Percentiles rank a stretch among this genome's conserved stretches.
Evolutionary conservation across 2,888 invertebrate species (phyloP).

Genomic region (Zootermopsis nevadensis): DNA sequence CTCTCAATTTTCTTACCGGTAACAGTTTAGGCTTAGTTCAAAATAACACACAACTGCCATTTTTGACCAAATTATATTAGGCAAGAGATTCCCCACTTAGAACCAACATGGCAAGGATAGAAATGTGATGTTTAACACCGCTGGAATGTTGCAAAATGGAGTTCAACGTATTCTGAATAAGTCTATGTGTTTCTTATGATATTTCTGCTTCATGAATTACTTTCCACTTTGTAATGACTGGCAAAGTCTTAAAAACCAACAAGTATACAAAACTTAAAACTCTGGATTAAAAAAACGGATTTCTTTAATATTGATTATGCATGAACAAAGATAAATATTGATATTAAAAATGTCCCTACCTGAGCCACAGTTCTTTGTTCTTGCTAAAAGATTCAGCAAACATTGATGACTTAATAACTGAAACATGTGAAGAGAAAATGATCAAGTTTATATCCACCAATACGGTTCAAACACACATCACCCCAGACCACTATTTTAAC

Average conservation of each 20-base stretch:
- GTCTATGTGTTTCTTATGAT: not conserved
- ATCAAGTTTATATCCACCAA: not conserved
- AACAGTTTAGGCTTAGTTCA: constrained; percentile 10
- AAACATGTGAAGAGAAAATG: not conserved
- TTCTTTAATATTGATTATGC: too few species aligned
- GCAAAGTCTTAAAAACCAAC: not conserved
- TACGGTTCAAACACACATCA: not conserved
- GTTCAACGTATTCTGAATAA: not conserved
- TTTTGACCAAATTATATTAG: not conserved
- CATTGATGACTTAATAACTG: not conserved
- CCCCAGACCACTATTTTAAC: not conserved
- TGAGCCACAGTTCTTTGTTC: not conserved
- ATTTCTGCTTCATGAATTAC: not conserved
- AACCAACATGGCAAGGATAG: too few species aligned
- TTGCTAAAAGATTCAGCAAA: not conserved
- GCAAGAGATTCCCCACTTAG: too few species aligned
- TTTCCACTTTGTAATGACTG: not conserved
- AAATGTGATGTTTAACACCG: not conserved
- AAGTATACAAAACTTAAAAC: not conserved
- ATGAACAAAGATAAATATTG: not conserved
- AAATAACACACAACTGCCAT: not conserved
- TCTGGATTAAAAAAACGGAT: not conserved
- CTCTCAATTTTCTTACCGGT: not conserved
- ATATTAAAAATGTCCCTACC: not conserved
- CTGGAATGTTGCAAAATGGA: constrained; percentile 20